A percentile compares a stretch with the other conserved stretches of the same genome.
Evolutionary conservation across 2,113 vertebrate genomes (phyloP).

Genomic region (Saguinus imperator): DNA sequence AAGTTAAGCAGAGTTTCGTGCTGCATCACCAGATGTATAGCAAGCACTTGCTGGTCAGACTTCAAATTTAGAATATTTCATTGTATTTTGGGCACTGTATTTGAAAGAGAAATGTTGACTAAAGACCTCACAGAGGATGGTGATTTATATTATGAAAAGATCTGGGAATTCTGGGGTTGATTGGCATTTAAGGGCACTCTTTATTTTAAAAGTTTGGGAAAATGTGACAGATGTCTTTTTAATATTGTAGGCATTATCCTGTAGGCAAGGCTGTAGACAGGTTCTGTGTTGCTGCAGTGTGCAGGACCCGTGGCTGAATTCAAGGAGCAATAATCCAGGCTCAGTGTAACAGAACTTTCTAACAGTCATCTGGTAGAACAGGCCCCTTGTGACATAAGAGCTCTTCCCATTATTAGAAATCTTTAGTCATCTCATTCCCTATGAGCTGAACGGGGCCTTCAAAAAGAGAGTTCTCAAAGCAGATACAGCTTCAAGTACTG

Average conservation of each 20-base stretch:
- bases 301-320: neutral
- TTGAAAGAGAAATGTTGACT: neutral
- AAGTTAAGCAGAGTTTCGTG: neutral
- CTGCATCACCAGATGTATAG: neutral
- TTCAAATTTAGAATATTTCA: neutral
- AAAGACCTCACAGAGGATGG: neutral
- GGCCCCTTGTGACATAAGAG: conserved; percentile 56
- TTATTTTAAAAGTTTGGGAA: neutral
- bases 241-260: neutral
- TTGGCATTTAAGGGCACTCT: neutral
- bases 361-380: conserved; percentile 28
- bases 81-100: neutral
- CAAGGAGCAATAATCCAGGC: neutral
- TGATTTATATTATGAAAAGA: neutral
- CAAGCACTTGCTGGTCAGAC: neutral
- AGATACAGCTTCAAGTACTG: neutral
- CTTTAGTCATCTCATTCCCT: neutral
- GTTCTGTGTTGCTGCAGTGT: neutral
- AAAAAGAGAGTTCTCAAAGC: neutral
- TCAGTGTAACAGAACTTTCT: neutral
- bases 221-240: neutral
- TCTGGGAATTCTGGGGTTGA: neutral
- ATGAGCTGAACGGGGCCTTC: neutral
- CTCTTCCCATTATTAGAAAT: conserved; percentile 2
- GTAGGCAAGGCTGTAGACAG: neutral